These are phyloP conservation scores for Sinodicranocentrus sp. DNA, from an alignment of 2,888 invertebrate genomes.

Conservation along the genomic window DNA sequence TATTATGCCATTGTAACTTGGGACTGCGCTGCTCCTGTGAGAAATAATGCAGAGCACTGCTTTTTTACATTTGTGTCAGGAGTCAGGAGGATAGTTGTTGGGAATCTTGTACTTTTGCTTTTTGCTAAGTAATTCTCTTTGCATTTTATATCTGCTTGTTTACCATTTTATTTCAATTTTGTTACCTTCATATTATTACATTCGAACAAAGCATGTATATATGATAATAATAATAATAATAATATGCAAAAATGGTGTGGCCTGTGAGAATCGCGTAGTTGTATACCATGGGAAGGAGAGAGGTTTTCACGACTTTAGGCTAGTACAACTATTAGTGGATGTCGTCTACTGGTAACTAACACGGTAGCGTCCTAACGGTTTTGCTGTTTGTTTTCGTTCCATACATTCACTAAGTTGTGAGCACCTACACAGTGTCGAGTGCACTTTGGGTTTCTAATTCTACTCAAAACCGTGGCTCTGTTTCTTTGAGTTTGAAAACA, in stretches of 20 bases:
- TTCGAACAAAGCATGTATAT: neutral
- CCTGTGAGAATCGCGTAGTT: neutral
- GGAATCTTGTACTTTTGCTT: neutral
- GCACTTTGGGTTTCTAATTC: too few species aligned
- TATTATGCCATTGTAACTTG: neutral
- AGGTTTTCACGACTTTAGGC: neutral
- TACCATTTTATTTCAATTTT: neutral
- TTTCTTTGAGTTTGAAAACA: too few species aligned
- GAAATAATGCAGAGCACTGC: conserved; percentile 20
- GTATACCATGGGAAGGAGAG: conserved; percentile 16
- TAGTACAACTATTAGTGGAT: neutral
- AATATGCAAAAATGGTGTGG: conserved; percentile 3
- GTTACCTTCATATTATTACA: neutral
- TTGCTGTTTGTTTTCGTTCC: neutral
- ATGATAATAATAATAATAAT: neutral
- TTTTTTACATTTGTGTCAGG: conserved; percentile 7
- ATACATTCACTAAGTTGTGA: neutral
- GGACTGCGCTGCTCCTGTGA: conserved; percentile 1
- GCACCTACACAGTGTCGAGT: too few species aligned
- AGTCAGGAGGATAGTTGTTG: neutral
- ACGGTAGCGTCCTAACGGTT: neutral
- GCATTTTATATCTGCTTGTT: neutral
- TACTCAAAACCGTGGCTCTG: too few species aligned
- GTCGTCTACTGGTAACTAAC: conserved; percentile 10
- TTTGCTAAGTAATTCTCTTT: conserved; percentile 1